Evolutionary conservation across 2,888 invertebrate genomes (phyloP), one percentile per base, ranked within the genome.

Genomic region (Agonum fuliginosum): DNA sequence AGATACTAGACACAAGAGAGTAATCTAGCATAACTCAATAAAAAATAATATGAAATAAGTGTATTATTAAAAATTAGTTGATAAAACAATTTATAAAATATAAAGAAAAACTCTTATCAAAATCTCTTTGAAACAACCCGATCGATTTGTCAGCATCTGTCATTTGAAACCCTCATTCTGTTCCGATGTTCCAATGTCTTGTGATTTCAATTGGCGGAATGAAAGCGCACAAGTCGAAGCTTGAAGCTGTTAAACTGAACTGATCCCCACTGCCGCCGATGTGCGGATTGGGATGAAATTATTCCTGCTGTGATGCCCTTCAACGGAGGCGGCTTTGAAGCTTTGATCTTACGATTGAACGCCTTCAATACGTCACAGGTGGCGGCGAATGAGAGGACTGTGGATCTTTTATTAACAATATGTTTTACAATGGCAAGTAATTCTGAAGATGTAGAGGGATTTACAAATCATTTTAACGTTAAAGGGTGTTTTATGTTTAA

Each of bases 191-290:
- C 48, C 20, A 12, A 2, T 19, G 48, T 17, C 48, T 37, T 12
- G 1, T 37, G 37, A 37, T 37, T 37, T 37, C 37, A 48, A 48
- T 48, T 48, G 48, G 48, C 6, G 48, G 37, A 37, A 48, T 20
- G n/a, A n/a, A n/a, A n/a, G n/a, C n/a, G n/a, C n/a, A n/a, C n/a
- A n/a, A n/a, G n/a, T n/a, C n/a, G n/a, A n/a, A n/a, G n/a, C n/a
- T n/a, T 10, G 48, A 20, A 48, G 20, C 48, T 48, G 48, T 48
- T 37, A 20, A 48, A 48, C 48, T 8, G 48, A 48, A 48, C 48
- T 48, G 48, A 48, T 48, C 48, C 17, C 10, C 19, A 48, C 8
- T 48, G 20, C 37, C 2, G 8, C 4, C 37, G 37, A n/a, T 8
- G 37, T 12, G 37, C 10, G 37, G 37, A 37, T 37, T 37, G 37